phyloP scores from a whole-genome alignment of 2,888 invertebrate genomes.

The Heteropelma amictum region DNA sequence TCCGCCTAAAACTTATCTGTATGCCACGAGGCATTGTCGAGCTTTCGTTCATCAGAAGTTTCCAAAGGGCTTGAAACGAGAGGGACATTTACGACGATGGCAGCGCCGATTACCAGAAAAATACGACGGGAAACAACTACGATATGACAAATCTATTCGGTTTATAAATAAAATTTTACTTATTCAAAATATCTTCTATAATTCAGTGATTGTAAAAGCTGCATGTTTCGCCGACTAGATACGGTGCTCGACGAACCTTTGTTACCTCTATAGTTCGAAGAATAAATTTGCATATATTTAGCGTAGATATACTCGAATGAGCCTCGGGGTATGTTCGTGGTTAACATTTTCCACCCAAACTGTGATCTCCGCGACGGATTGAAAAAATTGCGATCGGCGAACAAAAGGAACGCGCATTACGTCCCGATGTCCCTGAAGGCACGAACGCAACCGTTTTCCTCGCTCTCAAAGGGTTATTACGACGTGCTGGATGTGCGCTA shows the following conservation, averaged over 20 bases:
- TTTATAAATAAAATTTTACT: too few relatives aligned
- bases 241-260: slow-evolving; percentile 12
- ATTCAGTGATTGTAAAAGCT: slow-evolving; percentile 3
- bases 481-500: slow-evolving; percentile 68
- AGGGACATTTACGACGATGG: slow-evolving; percentile 38
- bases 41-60: slow-evolving; percentile 61
- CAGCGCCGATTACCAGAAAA: background rate
- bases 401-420: slow-evolving; percentile 33
- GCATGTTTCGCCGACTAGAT: background rate
- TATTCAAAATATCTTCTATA: too few relatives aligned
- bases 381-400: slow-evolving; percentile 59
- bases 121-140: too few relatives aligned
- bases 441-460: slow-evolving; percentile 37
- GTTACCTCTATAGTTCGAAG: slow-evolving; percentile 13
- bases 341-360: slow-evolving; percentile 33
- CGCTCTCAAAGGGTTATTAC: slow-evolving; percentile 67
- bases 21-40: slow-evolving; percentile 65
- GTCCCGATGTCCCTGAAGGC: slow-evolving; percentile 11
- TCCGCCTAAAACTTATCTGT: slow-evolving; percentile 54
- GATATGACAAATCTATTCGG: too few relatives aligned
- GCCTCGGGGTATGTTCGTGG: slow-evolving; percentile 21
- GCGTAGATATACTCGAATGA: background rate
- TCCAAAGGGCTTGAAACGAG: slow-evolving; percentile 33
- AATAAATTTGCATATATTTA: background rate
- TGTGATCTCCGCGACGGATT: slow-evolving; percentile 56